Conservation (phyloP, 2,797 vertebrate species). For the Lithobates pipiens region DNA sequence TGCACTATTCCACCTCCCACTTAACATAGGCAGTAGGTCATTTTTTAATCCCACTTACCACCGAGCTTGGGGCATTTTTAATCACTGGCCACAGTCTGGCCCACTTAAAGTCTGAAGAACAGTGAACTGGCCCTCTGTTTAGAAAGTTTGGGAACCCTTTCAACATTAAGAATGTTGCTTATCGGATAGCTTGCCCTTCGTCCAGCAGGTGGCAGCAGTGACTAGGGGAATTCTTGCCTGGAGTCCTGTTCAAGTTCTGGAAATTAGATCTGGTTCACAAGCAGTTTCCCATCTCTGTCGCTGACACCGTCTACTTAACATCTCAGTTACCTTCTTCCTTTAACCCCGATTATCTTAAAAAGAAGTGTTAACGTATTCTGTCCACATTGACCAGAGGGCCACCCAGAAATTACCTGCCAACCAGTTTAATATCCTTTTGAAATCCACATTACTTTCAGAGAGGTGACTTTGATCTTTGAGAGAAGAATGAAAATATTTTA, state of each 20-base stretch:
- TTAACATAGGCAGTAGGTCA: too few species aligned
- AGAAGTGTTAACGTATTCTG: slow-evolving; percentile 55
- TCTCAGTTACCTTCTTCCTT: slow-evolving; percentile 51
- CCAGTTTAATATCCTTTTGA: not conserved
- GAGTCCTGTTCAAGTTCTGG: not conserved
- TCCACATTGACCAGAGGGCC: slow-evolving; percentile 38
- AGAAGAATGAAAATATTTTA: slow-evolving; percentile 22
- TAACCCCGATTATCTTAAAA: slow-evolving; percentile 24
- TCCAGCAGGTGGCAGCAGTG: slow-evolving; percentile 40
- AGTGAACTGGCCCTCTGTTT: too few species aligned
- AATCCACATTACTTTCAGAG: not conserved
- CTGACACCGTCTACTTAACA: slow-evolving; percentile 45
- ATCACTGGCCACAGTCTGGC: too few species aligned
- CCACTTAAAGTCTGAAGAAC: too few species aligned
- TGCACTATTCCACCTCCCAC: too few species aligned
- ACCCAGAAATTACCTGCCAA: slow-evolving; percentile 32
- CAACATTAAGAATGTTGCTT: not conserved
- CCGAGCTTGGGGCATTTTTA: too few species aligned
- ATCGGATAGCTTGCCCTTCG: not conserved
- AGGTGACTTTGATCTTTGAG: slow-evolving; percentile 36
- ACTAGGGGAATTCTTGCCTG: too few species aligned
- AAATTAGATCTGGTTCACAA: slow-evolving; percentile 12
- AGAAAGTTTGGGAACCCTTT: too few species aligned
- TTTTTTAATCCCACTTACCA: too few species aligned
- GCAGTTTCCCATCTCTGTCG: slow-evolving; percentile 31